Conservation (phyloP, 2,888 invertebrate genomes). For the Sericinus montela region DNA sequence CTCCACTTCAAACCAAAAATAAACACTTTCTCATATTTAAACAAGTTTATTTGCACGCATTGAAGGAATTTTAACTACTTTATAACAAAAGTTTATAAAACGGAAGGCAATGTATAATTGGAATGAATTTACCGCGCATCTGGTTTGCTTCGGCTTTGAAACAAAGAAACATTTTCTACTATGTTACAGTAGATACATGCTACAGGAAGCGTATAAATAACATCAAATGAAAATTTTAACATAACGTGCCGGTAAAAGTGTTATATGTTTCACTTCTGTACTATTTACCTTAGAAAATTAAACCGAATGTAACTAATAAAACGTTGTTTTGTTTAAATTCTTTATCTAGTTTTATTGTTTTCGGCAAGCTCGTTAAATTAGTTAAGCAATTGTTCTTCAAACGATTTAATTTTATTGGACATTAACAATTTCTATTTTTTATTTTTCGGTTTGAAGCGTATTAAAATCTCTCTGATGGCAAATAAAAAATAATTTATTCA, state of each 20-base stretch:
- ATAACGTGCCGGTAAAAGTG: not conserved
- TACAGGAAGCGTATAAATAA: conserved; percentile 10
- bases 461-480: too few species aligned
- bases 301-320: too few species aligned
- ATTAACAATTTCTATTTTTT: too few species aligned
- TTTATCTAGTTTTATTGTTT: too few species aligned
- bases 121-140: conserved; percentile 8
- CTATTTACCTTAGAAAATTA: too few species aligned
- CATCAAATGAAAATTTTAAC: not conserved
- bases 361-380: too few species aligned
- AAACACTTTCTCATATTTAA: not conserved
- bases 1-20: not conserved
- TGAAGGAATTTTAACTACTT: conserved; percentile 2
- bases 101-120: conserved; percentile 2
- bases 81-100: conserved; percentile 13
- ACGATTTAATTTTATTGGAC: too few species aligned
- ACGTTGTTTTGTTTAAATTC: too few species aligned
- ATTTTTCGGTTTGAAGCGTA: too few species aligned
- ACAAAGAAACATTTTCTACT: conserved; percentile 9
- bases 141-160: conserved; percentile 10
- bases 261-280: too few species aligned
- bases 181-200: not conserved
- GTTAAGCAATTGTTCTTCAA: too few species aligned
- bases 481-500: too few species aligned
- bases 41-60: conserved; percentile 1